Evolutionary conservation across 2,888 invertebrate genomes (phyloP).

Genomic region (Cephus runcator): DNA sequence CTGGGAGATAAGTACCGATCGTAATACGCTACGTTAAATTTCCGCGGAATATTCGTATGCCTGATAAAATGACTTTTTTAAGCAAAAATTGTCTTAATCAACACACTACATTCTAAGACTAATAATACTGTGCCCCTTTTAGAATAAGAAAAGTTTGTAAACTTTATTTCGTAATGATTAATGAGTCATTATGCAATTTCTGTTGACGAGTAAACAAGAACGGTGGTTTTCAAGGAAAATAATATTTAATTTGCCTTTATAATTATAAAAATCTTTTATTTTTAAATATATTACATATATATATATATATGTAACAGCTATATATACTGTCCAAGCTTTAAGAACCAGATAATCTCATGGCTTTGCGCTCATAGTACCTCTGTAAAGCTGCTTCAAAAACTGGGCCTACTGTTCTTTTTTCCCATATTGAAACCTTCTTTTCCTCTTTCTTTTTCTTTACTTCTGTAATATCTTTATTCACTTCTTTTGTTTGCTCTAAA

Average conservation of each 20-base stretch:
- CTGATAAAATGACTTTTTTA: neutral
- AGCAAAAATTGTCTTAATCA: neutral
- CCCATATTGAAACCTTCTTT: conserved; percentile 79
- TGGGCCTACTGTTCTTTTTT: conserved; percentile 84
- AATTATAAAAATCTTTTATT: neutral
- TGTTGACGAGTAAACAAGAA: neutral
- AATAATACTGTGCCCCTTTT: neutral
- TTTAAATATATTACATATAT: neutral
- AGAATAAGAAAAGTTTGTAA: neutral
- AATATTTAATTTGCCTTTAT: too few species aligned
- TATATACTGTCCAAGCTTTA: neutral
- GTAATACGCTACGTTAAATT: neutral
- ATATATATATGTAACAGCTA: too few species aligned
- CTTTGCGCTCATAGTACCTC: conserved; percentile 81
- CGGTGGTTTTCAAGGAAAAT: neutral
- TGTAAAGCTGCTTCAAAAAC: conserved; percentile 80
- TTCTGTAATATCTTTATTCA: conserved; percentile 15
- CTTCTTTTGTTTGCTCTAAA: conserved; percentile 10
- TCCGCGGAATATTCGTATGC: neutral
- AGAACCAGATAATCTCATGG: conserved; percentile 62
- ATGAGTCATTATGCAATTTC: neutral
- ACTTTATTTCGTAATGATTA: neutral
- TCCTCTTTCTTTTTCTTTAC: conserved; percentile 34
- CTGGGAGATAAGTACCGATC: neutral
- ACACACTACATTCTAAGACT: neutral